Percentiles rank a stretch among this genome's conserved stretches.
These are phyloP conservation scores for Entomobrya proxima DNA, from an alignment of 2,888 invertebrate species.

Conservation along the genomic window DNA sequence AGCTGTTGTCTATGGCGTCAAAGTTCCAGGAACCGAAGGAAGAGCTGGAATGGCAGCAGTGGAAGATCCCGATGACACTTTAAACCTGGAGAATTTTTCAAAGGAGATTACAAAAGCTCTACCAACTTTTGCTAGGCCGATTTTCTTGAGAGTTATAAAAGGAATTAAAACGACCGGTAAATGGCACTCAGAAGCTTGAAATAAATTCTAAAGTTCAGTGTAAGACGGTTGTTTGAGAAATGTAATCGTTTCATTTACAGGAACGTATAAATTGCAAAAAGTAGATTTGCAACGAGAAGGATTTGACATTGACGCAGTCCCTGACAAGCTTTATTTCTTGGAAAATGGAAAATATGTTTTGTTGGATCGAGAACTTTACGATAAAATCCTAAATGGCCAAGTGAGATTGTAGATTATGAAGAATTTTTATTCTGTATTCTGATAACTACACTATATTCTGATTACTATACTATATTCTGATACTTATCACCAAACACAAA, in stretches of 20 bases:
- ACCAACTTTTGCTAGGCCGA: conserved; percentile 91
- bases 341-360: conserved; percentile 83
- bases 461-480: neutral
- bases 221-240: neutral
- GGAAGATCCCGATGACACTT: conserved; percentile 82
- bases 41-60: conserved; percentile 96
- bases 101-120: conserved; percentile 84
- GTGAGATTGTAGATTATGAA: conserved; percentile 49
- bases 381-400: conserved; percentile 62
- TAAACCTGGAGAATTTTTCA: conserved; percentile 82
- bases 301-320: conserved; percentile 82
- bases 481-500: neutral
- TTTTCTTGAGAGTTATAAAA: conserved; percentile 89
- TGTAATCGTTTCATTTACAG: too few species aligned
- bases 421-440: neutral
- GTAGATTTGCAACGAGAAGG: conserved; percentile 90
- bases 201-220: neutral
- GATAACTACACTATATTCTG: neutral
- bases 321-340: conserved; percentile 87
- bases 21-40: conserved; percentile 88
- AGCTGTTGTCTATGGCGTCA: conserved; percentile 95
- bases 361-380: conserved; percentile 79
- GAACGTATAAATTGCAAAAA: conserved; percentile 96
- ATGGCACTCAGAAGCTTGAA: neutral
- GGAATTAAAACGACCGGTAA: conserved; percentile 92